Percentiles rank a stretch among this genome's conserved stretches.
These are phyloP conservation scores for Battus philenor DNA, from an alignment of 1,140 invertebrate species.

Conservation along the genomic window DNA sequence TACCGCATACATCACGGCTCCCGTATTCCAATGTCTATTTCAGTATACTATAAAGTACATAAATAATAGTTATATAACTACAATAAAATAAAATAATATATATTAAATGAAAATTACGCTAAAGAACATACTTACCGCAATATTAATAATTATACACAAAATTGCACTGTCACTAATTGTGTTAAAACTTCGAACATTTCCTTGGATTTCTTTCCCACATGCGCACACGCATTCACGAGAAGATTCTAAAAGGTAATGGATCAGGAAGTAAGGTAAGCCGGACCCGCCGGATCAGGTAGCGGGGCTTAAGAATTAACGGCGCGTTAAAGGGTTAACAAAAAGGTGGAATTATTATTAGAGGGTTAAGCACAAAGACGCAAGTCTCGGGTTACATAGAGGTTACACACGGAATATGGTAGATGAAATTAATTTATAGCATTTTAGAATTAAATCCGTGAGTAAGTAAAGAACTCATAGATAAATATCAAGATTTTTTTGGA, in stretches of 20 bases:
- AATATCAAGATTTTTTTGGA: background rate
- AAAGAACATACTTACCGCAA: slow-evolving; percentile 9
- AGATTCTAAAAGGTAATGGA: slow-evolving; percentile 57
- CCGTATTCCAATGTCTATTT: too few species aligned
- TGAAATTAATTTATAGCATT: slow-evolving; percentile 18
- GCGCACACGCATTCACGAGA: slow-evolving; percentile 63
- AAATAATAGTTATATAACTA: too few species aligned
- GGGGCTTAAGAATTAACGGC: slow-evolving; percentile 56
- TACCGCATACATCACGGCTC: too few species aligned
- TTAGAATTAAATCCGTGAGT: background rate
- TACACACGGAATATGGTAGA: slow-evolving; percentile 33
- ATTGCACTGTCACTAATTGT: slow-evolving; percentile 4
- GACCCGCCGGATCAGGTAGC: slow-evolving; percentile 58
- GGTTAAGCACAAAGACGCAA: slow-evolving; percentile 51
- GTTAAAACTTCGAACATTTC: background rate
- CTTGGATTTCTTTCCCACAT: slow-evolving; percentile 22
- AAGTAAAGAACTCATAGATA: background rate
- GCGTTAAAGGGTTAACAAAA: slow-evolving; percentile 70
- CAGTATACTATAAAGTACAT: too few species aligned
- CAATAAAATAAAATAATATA: too few species aligned
- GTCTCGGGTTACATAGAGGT: slow-evolving; percentile 48
- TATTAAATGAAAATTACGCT: too few species aligned
- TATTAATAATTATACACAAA: background rate
- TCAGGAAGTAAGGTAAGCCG: slow-evolving; percentile 54
- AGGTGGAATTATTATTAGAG: slow-evolving; percentile 67